These are phyloP conservation scores for Copidosoma floridanum DNA, from an alignment of 1,140 invertebrate species.

Conservation along the genomic window DNA sequence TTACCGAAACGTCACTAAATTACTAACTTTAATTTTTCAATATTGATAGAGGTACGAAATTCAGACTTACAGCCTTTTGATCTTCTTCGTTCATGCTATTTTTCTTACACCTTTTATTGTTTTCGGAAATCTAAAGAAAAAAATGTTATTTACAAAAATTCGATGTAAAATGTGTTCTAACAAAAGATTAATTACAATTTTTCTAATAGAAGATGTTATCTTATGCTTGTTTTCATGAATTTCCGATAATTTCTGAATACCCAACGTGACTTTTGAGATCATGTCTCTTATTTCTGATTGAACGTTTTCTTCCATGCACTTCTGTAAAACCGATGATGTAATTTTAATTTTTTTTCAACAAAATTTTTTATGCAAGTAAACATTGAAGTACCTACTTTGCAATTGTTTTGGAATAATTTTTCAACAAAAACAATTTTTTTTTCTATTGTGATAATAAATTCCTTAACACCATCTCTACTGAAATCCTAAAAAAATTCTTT, in stretches of 20 bases:
- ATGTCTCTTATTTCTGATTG: conserved; percentile 18
- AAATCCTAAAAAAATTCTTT: conserved; percentile 12
- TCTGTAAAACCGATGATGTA: conserved; percentile 4
- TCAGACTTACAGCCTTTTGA: conserved; percentile 25
- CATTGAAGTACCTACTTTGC: conserved; percentile 19
- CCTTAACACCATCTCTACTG: background rate
- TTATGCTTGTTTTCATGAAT: conserved; percentile 37
- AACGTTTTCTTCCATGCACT: conserved; percentile 15
- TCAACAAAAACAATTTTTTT: conserved; percentile 21
- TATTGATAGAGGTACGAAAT: background rate
- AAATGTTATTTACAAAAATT: conserved; percentile 1
- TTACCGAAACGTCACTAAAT: too few relatives aligned
- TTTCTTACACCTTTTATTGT: conserved; percentile 1
- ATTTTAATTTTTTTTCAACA: too few relatives aligned
- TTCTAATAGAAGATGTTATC: conserved; percentile 27
- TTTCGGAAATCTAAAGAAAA: conserved; percentile 18
- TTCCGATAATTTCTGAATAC: conserved; percentile 34
- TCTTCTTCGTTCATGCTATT: conserved; percentile 17
- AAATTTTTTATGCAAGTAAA: too few relatives aligned
- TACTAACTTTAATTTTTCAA: too few relatives aligned
- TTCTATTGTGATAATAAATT: conserved; percentile 17
- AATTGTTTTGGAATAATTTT: conserved; percentile 19
- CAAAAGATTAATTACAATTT: conserved; percentile 22
- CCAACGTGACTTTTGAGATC: conserved; percentile 30
- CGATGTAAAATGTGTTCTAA: background rate